Evolutionary conservation across 2,113 vertebrate genomes (phyloP).

Genomic region (Xiphophorus hellerii): DNA sequence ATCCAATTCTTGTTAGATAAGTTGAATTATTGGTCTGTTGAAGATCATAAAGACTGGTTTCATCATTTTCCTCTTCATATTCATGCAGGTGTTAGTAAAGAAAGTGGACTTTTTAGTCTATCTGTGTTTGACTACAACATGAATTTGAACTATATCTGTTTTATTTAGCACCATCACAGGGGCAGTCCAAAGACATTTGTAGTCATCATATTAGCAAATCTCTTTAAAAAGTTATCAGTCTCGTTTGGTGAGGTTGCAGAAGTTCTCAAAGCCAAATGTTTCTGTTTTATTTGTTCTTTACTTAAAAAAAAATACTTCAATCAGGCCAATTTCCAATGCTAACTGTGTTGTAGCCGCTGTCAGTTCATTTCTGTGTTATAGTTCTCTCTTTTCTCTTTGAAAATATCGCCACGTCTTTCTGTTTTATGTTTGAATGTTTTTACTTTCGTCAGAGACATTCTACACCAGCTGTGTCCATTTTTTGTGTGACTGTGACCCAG

Average conservation of each 20-base stretch:
- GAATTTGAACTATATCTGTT: background rate
- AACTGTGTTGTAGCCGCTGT: background rate
- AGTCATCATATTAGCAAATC: background rate
- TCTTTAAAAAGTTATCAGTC: background rate
- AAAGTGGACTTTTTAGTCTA: background rate
- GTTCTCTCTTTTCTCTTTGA: background rate
- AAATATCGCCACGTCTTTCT: slow-evolving; percentile 4
- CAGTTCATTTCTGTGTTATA: too few species aligned
- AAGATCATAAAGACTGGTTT: background rate
- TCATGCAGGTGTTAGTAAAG: background rate
- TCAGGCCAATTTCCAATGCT: background rate
- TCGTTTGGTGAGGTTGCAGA: background rate
- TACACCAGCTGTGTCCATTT: background rate
- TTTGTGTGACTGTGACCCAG: slow-evolving; percentile 28
- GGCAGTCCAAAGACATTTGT: background rate
- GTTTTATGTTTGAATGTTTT: background rate
- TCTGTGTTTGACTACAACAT: background rate
- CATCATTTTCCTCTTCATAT: background rate
- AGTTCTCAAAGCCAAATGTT: background rate
- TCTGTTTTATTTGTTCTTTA: background rate
- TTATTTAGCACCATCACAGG: background rate
- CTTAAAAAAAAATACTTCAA: background rate
- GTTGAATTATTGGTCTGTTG: background rate
- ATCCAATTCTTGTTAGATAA: too few species aligned
- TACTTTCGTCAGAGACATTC: slow-evolving; percentile 5